Evolutionary conservation across 2,888 invertebrate genomes (phyloP).

Genomic region (Panzeria rudis): DNA sequence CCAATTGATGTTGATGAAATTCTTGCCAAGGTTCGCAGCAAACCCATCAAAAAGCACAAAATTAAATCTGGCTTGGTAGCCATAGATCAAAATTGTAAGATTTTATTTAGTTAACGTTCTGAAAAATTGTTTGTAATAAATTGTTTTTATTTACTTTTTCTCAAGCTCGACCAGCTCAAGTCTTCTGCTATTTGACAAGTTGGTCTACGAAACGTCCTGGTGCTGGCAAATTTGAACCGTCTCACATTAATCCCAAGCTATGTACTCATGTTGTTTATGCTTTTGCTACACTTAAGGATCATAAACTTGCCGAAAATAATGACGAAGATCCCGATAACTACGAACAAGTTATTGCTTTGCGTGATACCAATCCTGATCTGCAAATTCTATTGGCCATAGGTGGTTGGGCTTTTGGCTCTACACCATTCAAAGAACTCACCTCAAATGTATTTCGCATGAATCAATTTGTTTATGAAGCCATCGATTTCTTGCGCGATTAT

Average conservation of each 20-base stretch:
- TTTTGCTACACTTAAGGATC: slow-evolving; percentile 95
- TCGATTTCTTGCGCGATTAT: slow-evolving; percentile 94
- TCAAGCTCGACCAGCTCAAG: slow-evolving; percentile 92
- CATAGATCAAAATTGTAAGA: slow-evolving; percentile 88
- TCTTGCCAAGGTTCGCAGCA: slow-evolving; percentile 87
- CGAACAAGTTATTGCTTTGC: slow-evolving; percentile 91
- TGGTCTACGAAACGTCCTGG: slow-evolving; percentile 97
- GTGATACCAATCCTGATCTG: slow-evolving; percentile 94
- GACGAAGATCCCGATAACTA: slow-evolving; percentile 94
- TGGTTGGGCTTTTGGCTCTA: slow-evolving; percentile 98
- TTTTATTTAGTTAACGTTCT: background rate
- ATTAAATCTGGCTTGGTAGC: slow-evolving; percentile 84
- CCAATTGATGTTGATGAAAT: slow-evolving; percentile 91
- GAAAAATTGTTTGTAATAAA: background rate
- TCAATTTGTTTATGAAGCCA: slow-evolving; percentile 97
- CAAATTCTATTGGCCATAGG: slow-evolving; percentile 95
- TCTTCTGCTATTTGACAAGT: slow-evolving; percentile 97
- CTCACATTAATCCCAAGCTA: slow-evolving; percentile 93
- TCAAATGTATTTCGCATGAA: slow-evolving; percentile 97
- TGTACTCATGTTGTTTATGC: slow-evolving; percentile 98
- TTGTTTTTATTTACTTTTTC: slow-evolving; percentile 61
- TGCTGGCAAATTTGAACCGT: slow-evolving; percentile 93
- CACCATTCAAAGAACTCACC: slow-evolving; percentile 96
- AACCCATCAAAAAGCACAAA: slow-evolving; percentile 86
- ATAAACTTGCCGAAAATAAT: slow-evolving; percentile 90